Base-by-base conservation (phyloP, 2,113 vertebrate species). In the Lagopus muta region DNA sequence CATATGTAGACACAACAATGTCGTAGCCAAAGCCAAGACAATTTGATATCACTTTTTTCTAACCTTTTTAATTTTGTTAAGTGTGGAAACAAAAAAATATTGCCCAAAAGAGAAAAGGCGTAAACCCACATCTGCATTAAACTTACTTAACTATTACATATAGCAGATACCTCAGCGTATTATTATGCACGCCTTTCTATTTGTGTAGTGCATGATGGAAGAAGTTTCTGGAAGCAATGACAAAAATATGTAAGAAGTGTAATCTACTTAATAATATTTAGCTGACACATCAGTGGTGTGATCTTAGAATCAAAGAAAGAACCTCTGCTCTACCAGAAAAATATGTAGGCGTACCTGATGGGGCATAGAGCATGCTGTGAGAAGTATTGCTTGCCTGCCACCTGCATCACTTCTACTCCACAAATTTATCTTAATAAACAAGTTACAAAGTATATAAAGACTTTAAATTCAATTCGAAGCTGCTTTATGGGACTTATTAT, bases 1-100 rank as follows among this genome's bases (percentile, higher is more conserved):
- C 21, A 32, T 94, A 81, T 94, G 72, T 80, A 94, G 84, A 92
- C 94, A 95, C 52, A 93, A 74, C 79, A 87, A 64, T 57, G 76
- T 34, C 2, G 61, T 64, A 94, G 73, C 47, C 82, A 92, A 93
- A 89, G 52, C 81, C 82, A 89, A 83, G 67, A 90, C 88, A 92
- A 89, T 50, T 61, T 65, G 78, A 76, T 87, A n/a, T 28, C 20
- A 27, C 3, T 55, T 78, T 76, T 82, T 93, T 57, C 43, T 92
- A 70, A 80, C 38, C 18, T 94, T 88, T 79, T 8, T n/a, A 78
- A 24, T 72, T 88, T 78, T 67, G 86, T 67, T 88, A 91, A 83
- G n/a, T 74, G 32, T 61, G 17, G 32, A 88, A 15, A 17, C 13
- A 89, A 93, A 93, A 78, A 78, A 52, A 21, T 21, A 36, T 61